Percentiles rank a stretch among this genome's conserved stretches.
Evolutionary conservation across 2,888 invertebrate genomes (phyloP).

Genomic region (Plebejus anna): DNA sequence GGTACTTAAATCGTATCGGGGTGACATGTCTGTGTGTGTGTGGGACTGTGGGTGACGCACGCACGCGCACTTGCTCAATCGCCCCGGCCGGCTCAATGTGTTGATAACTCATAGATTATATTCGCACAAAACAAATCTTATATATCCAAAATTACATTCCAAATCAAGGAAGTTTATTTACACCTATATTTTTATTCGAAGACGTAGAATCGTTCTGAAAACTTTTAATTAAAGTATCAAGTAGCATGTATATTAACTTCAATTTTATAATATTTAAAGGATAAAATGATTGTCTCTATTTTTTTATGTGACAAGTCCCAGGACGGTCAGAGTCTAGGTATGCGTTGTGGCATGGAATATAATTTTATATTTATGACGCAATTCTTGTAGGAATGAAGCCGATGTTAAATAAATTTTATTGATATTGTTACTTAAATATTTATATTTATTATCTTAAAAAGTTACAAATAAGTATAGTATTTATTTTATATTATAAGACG

Average conservation of each 20-base stretch:
- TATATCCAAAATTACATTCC: constrained; percentile 7
- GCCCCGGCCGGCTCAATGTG: constrained; percentile 58
- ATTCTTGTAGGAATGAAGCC: neutral
- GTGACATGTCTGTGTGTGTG: constrained; percentile 42
- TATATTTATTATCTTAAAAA: constrained; percentile 18
- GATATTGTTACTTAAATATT: constrained; percentile 21
- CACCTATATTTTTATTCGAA: neutral
- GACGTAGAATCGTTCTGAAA: neutral
- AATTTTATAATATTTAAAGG: neutral
- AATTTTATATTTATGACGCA: neutral
- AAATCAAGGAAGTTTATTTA: neutral
- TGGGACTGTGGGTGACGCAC: constrained; percentile 36
- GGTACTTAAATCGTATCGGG: constrained; percentile 49
- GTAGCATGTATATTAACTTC: neutral
- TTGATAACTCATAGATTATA: constrained; percentile 37
- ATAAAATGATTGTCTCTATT: neutral
- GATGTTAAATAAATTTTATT: constrained; percentile 17
- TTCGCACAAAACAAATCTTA: constrained; percentile 62
- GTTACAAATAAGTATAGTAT: constrained; percentile 23
- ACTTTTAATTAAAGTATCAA: too few relatives aligned
- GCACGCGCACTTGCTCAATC: constrained; percentile 61
- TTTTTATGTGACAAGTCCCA: neutral
- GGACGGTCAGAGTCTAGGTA: neutral
- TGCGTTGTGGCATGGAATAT: neutral
- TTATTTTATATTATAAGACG: constrained; percentile 16